Evolutionary conservation across 2,888 invertebrate genomes (phyloP), one percentile per base, ranked within the genome.

Genomic region (Dynastes grantii): DNA sequence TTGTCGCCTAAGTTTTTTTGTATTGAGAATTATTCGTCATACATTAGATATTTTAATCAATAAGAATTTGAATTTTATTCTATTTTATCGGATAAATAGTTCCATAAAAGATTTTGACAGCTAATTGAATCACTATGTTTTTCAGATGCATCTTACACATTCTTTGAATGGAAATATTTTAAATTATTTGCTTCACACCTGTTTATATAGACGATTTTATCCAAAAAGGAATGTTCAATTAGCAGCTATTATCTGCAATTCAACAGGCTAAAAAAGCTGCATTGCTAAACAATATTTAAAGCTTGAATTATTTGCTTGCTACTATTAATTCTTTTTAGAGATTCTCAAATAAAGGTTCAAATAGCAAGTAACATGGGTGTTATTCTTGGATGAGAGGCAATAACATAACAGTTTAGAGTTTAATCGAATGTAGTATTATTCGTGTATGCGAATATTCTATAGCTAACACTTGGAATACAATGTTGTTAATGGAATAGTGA

Each of bases 401-500:
- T 55, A 55, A 55, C 13, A 55, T 55, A 16, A 55, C 22, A 22
- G 22, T 55, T 45, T 45, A 8, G 11, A 16, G n/a, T 13, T n/a
- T 2, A 45, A 45, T 45, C 6, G 45, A 45, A 45, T 45, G 16
- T 16, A 16, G 11, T 11, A 45, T 45, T 45, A 45, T 45, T 45
- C 55, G 55, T 16, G 13, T 22, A 6, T n/a, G 55, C 22, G 55
- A n/a, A 55, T 45, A 55, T 55, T 55, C 16, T 55, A 55, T 3
- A 55, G 6, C 22, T 2, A 29, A 73, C 58, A 22, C 32, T 73
- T 73, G 2, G 40, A 58, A 73, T 73, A 73, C 71, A 73, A 73
- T 73, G 71, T 73, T 73, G 71, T 58, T 73, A 73, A 73, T 73
- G 71, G 71, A 16, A 73, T 73, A 73, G 40, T 73, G 71, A 73